Base-by-base conservation (phyloP, 2,797 vertebrate species). In the Ceryle rudis region DNA sequence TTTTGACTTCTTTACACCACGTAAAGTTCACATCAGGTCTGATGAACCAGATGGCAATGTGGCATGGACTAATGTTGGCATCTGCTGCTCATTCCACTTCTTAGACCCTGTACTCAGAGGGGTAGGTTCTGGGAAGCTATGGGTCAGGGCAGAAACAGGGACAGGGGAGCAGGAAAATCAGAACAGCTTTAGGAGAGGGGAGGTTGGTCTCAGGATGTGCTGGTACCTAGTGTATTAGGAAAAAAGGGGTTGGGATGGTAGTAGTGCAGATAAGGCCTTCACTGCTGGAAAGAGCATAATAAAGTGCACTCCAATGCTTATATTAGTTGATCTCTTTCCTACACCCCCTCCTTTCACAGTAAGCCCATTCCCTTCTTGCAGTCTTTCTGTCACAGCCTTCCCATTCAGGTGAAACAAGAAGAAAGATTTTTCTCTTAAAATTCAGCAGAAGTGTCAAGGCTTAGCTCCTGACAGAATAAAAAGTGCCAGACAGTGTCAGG, bases 371-470 rank as follows among this genome's bases (percentile, higher is more conserved):
- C 39, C 14, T 88, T 95, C 54, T 72, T 66, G 25, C 18, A 84
- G 64, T 4, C 42, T 70, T 92, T 86, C 75, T 86, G 62, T 88
- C 82, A 88, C 87, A 82, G 77, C 6, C 28, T 90, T 88, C 60
- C 47, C 10, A 10, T 74, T 94, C 91, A 95, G 93, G 80, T 93
- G 77, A 94, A 95, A 86, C 41, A 81, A 73, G 51, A 83, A 72
- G 67, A 87, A 92, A 89, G 46, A 79, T 89, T 90, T 95, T 94
- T 75, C 46, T 92, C 55, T 96, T 84, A 93, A 94, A 89, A 95
- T 95, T 94, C 82, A 70, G 39, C 29, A 72, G 66, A 95, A 75
- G 67, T 85, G 82, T 88, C 91, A 95, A 90, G 80, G 23, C 77
- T 93, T 81, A 93, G 25, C 65, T 94, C 37, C 77, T 91, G 55